Evolutionary conservation across 2,888 invertebrate species (phyloP).

Genomic region (Epistrophe grossulariae): DNA sequence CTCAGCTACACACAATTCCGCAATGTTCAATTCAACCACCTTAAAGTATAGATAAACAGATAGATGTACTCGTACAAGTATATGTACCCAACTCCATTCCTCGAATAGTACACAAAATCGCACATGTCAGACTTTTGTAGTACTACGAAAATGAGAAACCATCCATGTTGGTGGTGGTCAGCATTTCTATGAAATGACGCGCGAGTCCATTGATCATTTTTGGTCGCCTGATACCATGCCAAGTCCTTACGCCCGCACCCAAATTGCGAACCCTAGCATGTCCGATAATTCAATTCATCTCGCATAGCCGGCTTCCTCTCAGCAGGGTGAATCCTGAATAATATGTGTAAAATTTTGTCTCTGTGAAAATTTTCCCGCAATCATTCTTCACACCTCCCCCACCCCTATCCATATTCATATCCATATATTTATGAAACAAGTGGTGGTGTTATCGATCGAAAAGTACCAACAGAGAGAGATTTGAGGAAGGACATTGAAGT

Average conservation of each 20-base stretch:
- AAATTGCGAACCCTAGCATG: slow-evolving; percentile 27
- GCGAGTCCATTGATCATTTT: slow-evolving; percentile 69
- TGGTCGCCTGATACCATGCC: slow-evolving; percentile 64
- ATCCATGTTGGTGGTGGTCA: slow-evolving; percentile 28
- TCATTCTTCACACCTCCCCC: neutral
- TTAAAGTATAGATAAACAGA: slow-evolving; percentile 21
- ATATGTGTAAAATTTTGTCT: slow-evolving; percentile 5
- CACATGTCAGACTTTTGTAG: slow-evolving; percentile 51
- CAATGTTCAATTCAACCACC: slow-evolving; percentile 12
- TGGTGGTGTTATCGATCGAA: slow-evolving; percentile 58
- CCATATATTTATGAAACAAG: slow-evolving; percentile 14
- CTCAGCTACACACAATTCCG: neutral
- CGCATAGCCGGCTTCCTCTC: slow-evolving; percentile 7
- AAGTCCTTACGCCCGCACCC: slow-evolving; percentile 36
- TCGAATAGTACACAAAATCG: slow-evolving; percentile 38
- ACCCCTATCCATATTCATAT: neutral
- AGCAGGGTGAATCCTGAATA: neutral
- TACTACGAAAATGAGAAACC: slow-evolving; percentile 42
- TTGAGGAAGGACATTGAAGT: slow-evolving; percentile 34
- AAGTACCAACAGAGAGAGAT: slow-evolving; percentile 18
- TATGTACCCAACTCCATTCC: neutral
- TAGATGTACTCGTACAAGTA: neutral
- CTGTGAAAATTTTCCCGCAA: neutral
- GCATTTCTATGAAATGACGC: slow-evolving; percentile 9
- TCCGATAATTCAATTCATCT: slow-evolving; percentile 45